Conservation (phyloP, 2,113 vertebrate species). For the Triplophysa dalaica region DNA sequence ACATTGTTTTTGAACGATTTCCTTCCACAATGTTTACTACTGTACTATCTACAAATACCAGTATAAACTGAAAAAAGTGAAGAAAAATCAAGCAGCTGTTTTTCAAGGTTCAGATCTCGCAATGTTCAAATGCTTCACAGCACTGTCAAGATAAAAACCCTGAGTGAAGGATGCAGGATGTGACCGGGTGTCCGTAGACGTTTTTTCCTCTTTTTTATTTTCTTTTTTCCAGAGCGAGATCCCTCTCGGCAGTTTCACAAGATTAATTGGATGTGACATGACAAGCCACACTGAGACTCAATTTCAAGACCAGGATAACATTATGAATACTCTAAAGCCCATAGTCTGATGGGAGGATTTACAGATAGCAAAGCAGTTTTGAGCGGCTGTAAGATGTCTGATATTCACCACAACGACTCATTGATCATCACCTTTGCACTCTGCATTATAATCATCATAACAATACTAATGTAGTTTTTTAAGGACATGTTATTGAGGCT, state of each 20-base stretch:
- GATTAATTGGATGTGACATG: constrained; percentile 37
- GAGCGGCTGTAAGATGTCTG: background rate
- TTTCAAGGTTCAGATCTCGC: constrained; percentile 1
- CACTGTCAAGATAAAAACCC: constrained; percentile 3
- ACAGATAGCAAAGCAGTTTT: background rate
- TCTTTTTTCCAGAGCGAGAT: background rate
- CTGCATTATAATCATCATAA: background rate
- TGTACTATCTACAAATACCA: constrained; percentile 1
- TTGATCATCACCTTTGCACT: background rate
- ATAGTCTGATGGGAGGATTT: constrained; percentile 20
- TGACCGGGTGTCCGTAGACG: background rate
- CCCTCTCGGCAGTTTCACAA: constrained; percentile 17
- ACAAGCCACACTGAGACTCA: constrained; percentile 31
- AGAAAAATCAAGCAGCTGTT: background rate
- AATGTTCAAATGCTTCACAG: constrained; percentile 13
- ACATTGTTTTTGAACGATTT: constrained; percentile 14
- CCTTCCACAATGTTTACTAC: constrained; percentile 4
- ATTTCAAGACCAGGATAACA: constrained; percentile 23
- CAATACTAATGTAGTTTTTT: background rate
- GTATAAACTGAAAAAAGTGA: background rate
- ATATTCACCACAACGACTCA: background rate
- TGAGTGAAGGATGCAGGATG: background rate
- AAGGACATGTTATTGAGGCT: background rate
- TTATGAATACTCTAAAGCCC: constrained; percentile 26
- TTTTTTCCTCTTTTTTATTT: background rate